Evolutionary conservation across 2,888 invertebrate species (phyloP), one percentile per base, ranked within the genome.

Genomic region (Mythimna lalbum): DNA sequence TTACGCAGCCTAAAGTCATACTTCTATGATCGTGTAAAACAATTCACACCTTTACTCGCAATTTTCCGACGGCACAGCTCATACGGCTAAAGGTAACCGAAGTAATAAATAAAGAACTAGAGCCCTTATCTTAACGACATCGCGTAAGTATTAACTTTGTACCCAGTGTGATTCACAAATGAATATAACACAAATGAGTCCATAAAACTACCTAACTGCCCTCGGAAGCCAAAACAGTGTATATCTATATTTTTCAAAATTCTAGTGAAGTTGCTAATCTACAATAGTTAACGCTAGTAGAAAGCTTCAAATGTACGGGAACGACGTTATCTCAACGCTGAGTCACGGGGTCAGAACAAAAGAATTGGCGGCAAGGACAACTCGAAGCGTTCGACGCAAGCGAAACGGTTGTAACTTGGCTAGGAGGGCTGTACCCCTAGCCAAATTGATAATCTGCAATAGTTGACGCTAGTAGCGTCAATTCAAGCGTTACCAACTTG

Each of bases 121-220:
- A 77, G 81, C 81, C 78, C 74, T 86, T 89, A 90, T 89, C 89
- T 86, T 81, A 88, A 89, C 85, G 88, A 82, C 78, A 81, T 76
- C 83, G 72, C 82, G 78, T 86, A 78, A 76, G 76, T 84, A 86
- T 84, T 78, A 62, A 69, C 36, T 63, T 63, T 63, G 55, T 43
- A 66, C 36, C 57, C 55, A 66, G 39, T 33, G n/a, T 73, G 71
- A 78, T 73, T 84, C 69, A 73, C 52, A 63, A 61, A 69, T 73
- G 67, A 81, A 61, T 73, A 33, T 33, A 33, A 33, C 33, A 33
- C 33, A 33, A 33, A 33, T 73, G 65, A 52, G 33, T 27, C 66
- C 47, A 74, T 66, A 80, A 80, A 76, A 74, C 75, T 67, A 63
- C 62, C 36, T 19, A 49, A 49, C n/a, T 49, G 19, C 47, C 47